Conservation (phyloP, 2,888 invertebrate genomes). For the Cerceris ruficornis region DNA sequence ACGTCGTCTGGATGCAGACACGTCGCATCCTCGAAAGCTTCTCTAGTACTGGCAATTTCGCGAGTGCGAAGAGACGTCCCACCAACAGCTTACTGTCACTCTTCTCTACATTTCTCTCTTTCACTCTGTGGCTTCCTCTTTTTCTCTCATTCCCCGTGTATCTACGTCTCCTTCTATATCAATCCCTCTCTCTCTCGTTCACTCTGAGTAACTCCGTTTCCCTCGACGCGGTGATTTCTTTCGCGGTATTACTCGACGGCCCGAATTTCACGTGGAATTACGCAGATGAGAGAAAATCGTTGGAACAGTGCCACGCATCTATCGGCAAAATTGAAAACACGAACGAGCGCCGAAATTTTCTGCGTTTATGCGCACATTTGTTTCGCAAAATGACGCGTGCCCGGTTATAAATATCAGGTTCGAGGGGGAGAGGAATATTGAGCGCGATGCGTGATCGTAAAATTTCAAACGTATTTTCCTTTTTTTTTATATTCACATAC, state of each 20-base stretch:
- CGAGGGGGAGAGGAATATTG: not conserved
- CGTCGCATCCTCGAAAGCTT: slow-evolving; percentile 55
- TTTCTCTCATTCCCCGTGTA: not conserved
- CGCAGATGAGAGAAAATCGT: not conserved
- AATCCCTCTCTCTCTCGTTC: not conserved
- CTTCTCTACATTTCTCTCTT: slow-evolving; percentile 14
- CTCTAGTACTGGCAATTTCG: slow-evolving; percentile 66
- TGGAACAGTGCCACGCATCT: not conserved
- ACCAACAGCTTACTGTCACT: slow-evolving; percentile 61
- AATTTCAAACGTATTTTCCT: too few relatives aligned
- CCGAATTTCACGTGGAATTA: not conserved
- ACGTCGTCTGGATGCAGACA: slow-evolving; percentile 58
- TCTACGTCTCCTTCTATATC: not conserved
- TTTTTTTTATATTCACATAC: too few relatives aligned
- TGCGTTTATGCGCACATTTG: not conserved
- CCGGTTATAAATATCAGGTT: not conserved
- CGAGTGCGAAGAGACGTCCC: slow-evolving; percentile 54
- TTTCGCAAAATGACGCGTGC: not conserved
- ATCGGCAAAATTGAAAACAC: not conserved
- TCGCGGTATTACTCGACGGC: not conserved
- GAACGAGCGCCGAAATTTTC: not conserved
- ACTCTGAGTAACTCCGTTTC: not conserved
- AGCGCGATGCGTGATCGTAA: too few relatives aligned
- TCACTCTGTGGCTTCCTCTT: not conserved
- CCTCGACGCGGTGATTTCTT: not conserved